Conservation (phyloP, 2,888 invertebrate species). For the Drosophila quinaria region DNA sequence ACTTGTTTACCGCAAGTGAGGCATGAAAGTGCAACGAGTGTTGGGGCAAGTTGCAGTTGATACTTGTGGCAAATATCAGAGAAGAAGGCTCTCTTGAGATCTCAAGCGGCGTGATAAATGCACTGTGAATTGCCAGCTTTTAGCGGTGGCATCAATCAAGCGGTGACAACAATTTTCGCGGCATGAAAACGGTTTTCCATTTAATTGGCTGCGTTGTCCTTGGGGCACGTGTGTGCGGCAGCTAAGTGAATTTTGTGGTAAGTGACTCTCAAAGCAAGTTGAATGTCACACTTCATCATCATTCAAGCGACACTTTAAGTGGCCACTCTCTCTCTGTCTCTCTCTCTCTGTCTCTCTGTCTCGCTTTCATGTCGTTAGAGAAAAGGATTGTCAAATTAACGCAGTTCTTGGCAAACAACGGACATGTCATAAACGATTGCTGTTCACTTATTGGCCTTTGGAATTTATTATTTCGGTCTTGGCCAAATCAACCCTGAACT, state of each 20-base stretch:
- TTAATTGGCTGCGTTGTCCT: conserved; percentile 56
- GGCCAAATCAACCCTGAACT: conserved; percentile 17
- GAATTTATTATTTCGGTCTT: conserved; percentile 47
- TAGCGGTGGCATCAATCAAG: conserved; percentile 64
- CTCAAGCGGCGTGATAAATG: not conserved
- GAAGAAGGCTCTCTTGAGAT: conserved; percentile 3
- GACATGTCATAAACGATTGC: conserved; percentile 36
- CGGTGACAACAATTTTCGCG: conserved; percentile 56
- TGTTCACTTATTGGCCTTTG: conserved; percentile 42
- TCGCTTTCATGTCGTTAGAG: not conserved
- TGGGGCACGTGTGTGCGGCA: conserved; percentile 26
- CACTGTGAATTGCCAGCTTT: conserved; percentile 7
- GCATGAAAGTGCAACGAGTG: conserved; percentile 7
- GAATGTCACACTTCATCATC: conserved; percentile 54
- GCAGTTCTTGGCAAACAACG: conserved; percentile 34
- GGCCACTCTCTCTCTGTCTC: not conserved
- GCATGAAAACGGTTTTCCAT: conserved; percentile 68
- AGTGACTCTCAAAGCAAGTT: conserved; percentile 27
- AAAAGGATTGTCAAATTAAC: conserved; percentile 71
- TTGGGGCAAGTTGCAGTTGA: conserved; percentile 19
- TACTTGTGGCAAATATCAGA: not conserved
- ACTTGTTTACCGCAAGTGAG: conserved; percentile 53
- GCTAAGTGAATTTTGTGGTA: conserved; percentile 51
- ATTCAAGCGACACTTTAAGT: conserved; percentile 47
- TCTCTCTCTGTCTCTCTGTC: not conserved